A percentile compares a stretch with the other conserved stretches of the same genome.
Conservation (phyloP, 2,113 vertebrate species). For the Caloenas nicobarica region DNA sequence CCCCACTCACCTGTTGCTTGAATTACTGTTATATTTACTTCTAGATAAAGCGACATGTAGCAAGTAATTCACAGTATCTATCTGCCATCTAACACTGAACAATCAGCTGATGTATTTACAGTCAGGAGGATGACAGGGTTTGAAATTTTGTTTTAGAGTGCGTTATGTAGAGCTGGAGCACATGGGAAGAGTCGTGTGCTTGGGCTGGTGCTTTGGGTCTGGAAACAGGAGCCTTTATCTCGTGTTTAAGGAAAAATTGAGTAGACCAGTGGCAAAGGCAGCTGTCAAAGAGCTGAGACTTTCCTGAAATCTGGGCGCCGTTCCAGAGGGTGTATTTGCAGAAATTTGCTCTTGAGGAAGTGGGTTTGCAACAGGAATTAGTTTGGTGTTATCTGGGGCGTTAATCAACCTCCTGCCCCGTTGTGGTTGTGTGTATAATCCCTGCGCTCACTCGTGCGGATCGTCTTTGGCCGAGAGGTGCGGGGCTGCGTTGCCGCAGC, state of each 20-base stretch:
- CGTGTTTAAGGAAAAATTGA: neutral
- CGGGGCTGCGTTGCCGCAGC: neutral
- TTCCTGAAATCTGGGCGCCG: neutral
- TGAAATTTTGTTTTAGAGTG: neutral
- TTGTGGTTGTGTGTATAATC: fast-evolving
- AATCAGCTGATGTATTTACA: constrained; percentile 4
- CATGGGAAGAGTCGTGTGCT: neutral
- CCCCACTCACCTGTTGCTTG: neutral
- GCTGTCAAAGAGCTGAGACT: neutral
- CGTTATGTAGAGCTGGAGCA: neutral
- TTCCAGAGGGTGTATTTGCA: neutral
- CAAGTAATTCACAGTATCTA: neutral
- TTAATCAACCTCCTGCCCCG: neutral
- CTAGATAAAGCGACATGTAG: neutral
- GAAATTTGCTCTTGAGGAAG: neutral
- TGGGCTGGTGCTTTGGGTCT: neutral
- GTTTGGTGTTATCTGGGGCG: neutral
- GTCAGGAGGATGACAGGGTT: neutral
- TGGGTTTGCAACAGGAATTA: neutral
- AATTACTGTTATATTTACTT: neutral
- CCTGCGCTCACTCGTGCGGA: fast-evolving
- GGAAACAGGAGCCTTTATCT: neutral
- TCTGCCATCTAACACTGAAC: neutral
- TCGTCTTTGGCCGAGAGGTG: neutral
- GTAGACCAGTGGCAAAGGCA: neutral